These are phyloP conservation scores for Anneissia japonica DNA, from an alignment of 35 echinoderm and acorn worm genomes.

Conservation along the genomic window DNA sequence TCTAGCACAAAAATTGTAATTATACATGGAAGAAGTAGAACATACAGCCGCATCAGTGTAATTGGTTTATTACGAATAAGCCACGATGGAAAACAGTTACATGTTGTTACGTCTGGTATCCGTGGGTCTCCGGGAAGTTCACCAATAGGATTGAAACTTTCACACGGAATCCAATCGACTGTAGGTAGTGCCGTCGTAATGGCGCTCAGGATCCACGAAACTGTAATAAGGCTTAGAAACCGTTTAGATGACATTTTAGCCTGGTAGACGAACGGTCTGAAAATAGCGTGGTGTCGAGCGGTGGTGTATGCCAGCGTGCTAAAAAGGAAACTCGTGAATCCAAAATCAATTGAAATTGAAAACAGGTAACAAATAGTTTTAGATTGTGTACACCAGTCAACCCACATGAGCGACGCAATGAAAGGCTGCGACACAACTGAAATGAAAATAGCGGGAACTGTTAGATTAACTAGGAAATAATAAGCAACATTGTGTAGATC, in stretches of 20 bases:
- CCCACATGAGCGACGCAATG: background rate
- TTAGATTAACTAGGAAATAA: background rate
- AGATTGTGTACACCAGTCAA: background rate
- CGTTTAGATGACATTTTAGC: background rate
- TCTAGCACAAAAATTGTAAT: background rate
- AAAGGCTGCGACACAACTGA: background rate
- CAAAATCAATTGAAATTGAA: background rate
- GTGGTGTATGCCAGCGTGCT: background rate
- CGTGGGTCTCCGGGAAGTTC: background rate
- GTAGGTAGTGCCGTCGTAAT: background rate
- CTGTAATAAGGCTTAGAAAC: background rate
- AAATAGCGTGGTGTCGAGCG: background rate
- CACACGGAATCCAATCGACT: background rate
- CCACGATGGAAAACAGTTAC: background rate
- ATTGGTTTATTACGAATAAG: background rate
- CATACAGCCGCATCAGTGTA: background rate
- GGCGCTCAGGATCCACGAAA: background rate
- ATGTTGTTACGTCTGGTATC: background rate
- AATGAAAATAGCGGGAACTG: background rate
- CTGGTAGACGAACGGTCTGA: background rate
- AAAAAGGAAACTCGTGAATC: background rate
- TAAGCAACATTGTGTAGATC: background rate
- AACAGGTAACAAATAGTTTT: background rate
- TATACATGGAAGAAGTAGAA: background rate
- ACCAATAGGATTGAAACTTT: background rate